Conservation (phyloP, 2,113 vertebrate species). For the Numida meleagris region DNA sequence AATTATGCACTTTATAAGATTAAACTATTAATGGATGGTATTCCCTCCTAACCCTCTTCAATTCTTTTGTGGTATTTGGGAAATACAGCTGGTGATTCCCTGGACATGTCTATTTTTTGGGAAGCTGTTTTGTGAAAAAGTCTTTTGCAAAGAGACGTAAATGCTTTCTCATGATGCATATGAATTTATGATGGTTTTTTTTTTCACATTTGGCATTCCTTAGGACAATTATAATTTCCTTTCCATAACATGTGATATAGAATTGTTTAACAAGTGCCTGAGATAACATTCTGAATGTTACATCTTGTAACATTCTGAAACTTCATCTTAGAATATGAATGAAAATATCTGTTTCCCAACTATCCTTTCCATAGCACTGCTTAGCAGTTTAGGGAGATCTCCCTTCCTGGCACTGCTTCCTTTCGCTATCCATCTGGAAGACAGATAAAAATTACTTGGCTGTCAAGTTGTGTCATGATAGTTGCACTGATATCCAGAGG, state of each 20-base stretch:
- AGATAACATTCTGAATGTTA: not conserved
- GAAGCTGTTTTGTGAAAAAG: not conserved
- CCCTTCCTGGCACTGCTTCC: not conserved
- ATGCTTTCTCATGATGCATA: not conserved
- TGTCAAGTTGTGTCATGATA: not conserved
- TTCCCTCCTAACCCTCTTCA: not conserved
- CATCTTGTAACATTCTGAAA: not conserved
- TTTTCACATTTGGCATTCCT: not conserved
- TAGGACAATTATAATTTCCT: not conserved
- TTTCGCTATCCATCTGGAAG: not conserved
- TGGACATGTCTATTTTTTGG: not conserved
- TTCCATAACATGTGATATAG: accelerated
- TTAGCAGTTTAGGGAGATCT: not conserved
- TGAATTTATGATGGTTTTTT: not conserved
- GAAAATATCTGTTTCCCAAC: not conserved
- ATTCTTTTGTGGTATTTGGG: not conserved
- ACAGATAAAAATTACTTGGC: not conserved
- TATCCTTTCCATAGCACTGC: not conserved
- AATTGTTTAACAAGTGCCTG: not conserved
- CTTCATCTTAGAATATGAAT: not conserved
- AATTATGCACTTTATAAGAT: not conserved
- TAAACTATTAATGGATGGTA: not conserved
- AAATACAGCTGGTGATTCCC: not conserved
- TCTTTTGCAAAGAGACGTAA: not conserved
- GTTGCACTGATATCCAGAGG: not conserved